These are phyloP conservation scores for Anoura caudifer DNA, from an alignment of 2,113 vertebrate species.

Conservation along the genomic window DNA sequence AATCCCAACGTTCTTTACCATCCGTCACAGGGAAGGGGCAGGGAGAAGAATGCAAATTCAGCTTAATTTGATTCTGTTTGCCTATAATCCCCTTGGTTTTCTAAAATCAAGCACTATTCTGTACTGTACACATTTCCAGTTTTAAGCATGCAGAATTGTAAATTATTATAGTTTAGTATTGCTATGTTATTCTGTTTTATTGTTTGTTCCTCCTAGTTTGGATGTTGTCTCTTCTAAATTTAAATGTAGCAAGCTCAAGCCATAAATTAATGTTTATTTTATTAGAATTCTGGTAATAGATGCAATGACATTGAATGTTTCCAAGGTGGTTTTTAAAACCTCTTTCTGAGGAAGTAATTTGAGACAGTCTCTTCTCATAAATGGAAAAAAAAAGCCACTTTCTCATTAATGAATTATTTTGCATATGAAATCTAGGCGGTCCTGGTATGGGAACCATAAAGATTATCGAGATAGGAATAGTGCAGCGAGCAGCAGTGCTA, in stretches of 20 bases:
- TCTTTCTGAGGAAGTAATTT: conserved; percentile 34
- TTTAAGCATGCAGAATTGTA: neutral
- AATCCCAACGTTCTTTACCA: neutral
- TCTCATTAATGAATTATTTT: conserved; percentile 62
- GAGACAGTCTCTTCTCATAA: neutral
- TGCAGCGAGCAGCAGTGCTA: conserved; percentile 11
- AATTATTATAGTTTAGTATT: neutral
- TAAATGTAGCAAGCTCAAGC: conserved; percentile 31
- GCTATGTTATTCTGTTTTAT: conserved; percentile 21
- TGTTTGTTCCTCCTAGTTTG: conserved; percentile 19
- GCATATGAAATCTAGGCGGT: neutral
- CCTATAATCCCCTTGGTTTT: neutral
- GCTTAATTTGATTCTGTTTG: neutral
- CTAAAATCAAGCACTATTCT: neutral
- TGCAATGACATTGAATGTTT: conserved; percentile 29
- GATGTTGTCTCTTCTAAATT: conserved; percentile 52
- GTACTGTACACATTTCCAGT: neutral
- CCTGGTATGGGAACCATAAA: conserved; percentile 64
- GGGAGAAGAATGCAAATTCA: neutral
- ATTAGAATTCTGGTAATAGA: conserved; percentile 43
- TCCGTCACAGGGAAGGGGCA: neutral
- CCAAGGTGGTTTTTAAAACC: conserved; percentile 35
- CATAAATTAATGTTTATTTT: conserved; percentile 69
- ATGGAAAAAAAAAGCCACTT: neutral
- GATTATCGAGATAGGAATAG: conserved; percentile 44